Percentiles rank a stretch among this genome's conserved stretches.
Evolutionary conservation across 2,888 invertebrate genomes (phyloP).

Genomic region (Conus canariensis): DNA sequence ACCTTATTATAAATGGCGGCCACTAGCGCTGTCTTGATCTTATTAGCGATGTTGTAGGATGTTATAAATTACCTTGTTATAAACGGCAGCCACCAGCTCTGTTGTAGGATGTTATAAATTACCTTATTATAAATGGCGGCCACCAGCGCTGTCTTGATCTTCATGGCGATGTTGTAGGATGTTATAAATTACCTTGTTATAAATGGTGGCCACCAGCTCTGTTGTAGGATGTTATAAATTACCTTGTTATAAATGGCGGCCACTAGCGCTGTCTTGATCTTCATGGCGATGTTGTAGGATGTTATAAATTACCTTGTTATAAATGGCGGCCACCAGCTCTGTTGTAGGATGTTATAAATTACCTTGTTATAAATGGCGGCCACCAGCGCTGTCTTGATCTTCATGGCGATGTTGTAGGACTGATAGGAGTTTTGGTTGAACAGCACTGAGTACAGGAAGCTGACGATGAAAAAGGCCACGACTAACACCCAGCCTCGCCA

Average conservation of each 20-base stretch:
- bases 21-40: constrained; percentile 49
- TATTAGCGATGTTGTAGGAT: constrained; percentile 38
- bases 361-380: constrained; percentile 53
- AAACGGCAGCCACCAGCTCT: constrained; percentile 50
- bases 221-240: constrained; percentile 12
- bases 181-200: constrained; percentile 37
- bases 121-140: constrained; percentile 53
- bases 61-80: constrained; percentile 45
- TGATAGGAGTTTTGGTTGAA: constrained; percentile 51
- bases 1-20: constrained; percentile 51
- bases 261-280: constrained; percentile 50
- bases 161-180: constrained; percentile 48
- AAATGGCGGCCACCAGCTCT: constrained; percentile 50
- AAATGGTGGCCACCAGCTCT: constrained; percentile 48
- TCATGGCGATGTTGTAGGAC: constrained; percentile 49
- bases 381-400: constrained; percentile 51
- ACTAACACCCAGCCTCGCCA: constrained; percentile 83
- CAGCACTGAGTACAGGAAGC: constrained; percentile 50
- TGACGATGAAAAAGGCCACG: constrained; percentile 66
- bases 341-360: constrained; percentile 34
- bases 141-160: constrained; percentile 50
- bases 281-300: constrained; percentile 49
- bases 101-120: constrained; percentile 33
- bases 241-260: constrained; percentile 52
- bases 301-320: constrained; percentile 45